Conservation (phyloP, 37 sponge, comb jelly and placozoan genomes). For the Geodia barretti region DNA sequence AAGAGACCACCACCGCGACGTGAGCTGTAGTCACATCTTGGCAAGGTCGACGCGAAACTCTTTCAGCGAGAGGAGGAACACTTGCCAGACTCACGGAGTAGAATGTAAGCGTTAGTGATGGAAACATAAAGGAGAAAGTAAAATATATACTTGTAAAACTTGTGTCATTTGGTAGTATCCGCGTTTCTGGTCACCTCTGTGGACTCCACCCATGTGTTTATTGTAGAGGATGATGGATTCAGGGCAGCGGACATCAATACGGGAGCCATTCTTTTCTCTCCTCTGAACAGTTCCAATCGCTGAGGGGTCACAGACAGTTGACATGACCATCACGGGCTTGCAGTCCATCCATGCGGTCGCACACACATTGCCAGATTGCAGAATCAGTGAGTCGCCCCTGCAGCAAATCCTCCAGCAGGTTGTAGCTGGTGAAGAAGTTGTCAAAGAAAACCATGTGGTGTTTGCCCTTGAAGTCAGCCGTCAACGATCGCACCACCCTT, state of each 20-base stretch:
- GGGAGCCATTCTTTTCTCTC: conserved; percentile 27
- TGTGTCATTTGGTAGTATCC: conserved; percentile 22
- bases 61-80: no score
- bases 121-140: conserved; percentile 3
- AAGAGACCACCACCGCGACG: no score
- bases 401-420: conserved; percentile 13
- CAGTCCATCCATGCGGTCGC: conserved; percentile 43
- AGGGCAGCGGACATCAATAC: conserved; percentile 23
- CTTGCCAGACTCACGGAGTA: neutral
- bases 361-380: conserved; percentile 26
- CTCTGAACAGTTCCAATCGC: neutral
- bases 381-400: conserved; percentile 10
- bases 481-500: neutral
- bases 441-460: conserved; percentile 19
- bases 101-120: neutral
- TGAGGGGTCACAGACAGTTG: conserved; percentile 10
- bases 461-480: conserved; percentile 7
- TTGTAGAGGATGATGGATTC: conserved; percentile 7
- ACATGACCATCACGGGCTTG: conserved; percentile 35
- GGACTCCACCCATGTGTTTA: conserved; percentile 40
- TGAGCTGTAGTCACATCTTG: no score
- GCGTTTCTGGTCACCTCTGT: conserved; percentile 24
- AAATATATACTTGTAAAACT: conserved; percentile 22
- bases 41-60: no score
- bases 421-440: conserved; percentile 19